A percentile compares a stretch with the other conserved stretches of the same genome.
Conservation (phyloP, 2,113 vertebrate species). For the Colistium nudipinnis region DNA sequence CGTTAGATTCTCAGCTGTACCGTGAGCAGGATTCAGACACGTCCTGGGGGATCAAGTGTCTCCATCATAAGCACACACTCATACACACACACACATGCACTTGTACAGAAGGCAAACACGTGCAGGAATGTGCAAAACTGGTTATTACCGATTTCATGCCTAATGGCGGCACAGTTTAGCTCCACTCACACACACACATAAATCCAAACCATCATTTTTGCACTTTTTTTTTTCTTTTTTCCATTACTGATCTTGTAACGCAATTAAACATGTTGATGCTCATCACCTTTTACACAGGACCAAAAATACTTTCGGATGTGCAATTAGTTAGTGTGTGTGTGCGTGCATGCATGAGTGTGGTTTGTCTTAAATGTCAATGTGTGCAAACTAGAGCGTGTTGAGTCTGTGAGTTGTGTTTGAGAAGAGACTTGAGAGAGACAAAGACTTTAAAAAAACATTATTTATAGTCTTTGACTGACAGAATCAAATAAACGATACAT, state of each 20-base stretch:
- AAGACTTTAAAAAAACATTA: too few species aligned
- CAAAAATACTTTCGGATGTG: not conserved
- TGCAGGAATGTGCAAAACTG: conserved; percentile 41
- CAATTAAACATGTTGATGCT: conserved; percentile 42
- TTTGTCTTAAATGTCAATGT: not conserved
- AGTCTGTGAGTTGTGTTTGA: too few species aligned
- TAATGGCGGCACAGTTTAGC: conserved; percentile 23
- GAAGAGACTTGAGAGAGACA: too few species aligned
- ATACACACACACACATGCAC: conserved; percentile 16
- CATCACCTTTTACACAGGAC: not conserved
- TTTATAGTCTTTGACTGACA: too few species aligned
- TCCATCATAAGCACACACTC: not conserved
- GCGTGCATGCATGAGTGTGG: not conserved
- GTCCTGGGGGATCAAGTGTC: conserved; percentile 30
- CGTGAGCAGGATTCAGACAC: conserved; percentile 9
- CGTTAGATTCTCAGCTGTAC: not conserved
- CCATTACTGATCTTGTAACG: not conserved
- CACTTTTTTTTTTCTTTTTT: not conserved
- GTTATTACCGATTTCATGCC: conserved; percentile 53
- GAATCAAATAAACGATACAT: too few species aligned
- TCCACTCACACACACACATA: conserved; percentile 22
- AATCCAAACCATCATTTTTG: conserved; percentile 33
- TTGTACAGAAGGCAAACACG: not conserved
- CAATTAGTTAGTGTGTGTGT: conserved; percentile 10
- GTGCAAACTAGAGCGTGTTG: not conserved